phyloP scores from a whole-genome alignment of 2,797 vertebrate species.

The Spinus pinus region DNA sequence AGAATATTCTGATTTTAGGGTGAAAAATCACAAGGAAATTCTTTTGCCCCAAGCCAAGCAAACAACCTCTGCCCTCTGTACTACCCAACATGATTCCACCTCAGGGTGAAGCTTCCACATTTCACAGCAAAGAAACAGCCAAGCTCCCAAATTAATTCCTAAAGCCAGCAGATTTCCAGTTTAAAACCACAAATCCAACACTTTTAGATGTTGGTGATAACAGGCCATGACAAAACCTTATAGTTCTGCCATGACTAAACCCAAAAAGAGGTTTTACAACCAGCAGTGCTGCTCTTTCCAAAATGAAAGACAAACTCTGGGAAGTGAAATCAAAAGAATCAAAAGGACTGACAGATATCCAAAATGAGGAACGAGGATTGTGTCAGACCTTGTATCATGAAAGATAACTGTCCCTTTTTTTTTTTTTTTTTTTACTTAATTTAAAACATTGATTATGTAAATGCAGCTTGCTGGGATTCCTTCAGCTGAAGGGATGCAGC shows the following conservation, averaged over 20 bases:
- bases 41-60: neutral
- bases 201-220: neutral
- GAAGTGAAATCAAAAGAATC: neutral
- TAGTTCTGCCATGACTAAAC: neutral
- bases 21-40: neutral
- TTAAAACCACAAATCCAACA: neutral
- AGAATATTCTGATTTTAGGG: neutral
- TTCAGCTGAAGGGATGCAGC: slow-evolving; percentile 87
- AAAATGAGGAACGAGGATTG: neutral
- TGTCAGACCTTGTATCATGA: neutral
- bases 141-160: neutral
- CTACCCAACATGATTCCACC: neutral
- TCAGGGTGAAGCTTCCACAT: neutral
- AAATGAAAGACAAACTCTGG: neutral
- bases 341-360: neutral
- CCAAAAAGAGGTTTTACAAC: neutral
- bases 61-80: neutral
- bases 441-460: neutral
- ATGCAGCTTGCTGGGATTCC: neutral
- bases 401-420: neutral
- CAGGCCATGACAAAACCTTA: neutral
- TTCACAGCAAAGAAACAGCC: neutral
- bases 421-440: neutral
- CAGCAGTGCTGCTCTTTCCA: neutral
- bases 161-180: neutral